These are phyloP conservation scores for Mesodorylaimus sp. DNA, from an alignment of 2,888 invertebrate species.

Conservation along the genomic window DNA sequence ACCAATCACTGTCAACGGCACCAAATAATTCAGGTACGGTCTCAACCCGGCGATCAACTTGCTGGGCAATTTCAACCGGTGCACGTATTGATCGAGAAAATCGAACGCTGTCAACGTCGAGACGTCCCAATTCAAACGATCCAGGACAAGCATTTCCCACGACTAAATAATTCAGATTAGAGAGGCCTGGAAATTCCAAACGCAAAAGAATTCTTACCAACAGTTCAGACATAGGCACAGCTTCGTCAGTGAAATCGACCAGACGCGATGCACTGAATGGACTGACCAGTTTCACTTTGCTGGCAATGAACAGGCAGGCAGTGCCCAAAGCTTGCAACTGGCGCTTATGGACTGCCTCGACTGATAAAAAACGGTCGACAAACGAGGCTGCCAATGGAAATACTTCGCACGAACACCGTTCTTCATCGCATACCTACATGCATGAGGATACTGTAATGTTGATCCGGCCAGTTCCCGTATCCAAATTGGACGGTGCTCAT, in stretches of 20 bases:
- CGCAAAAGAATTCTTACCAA: conserved; percentile 49
- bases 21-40: background rate
- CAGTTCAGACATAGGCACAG: conserved; percentile 63
- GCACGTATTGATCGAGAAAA: conserved; percentile 60
- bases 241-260: conserved; percentile 80
- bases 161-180: conserved; percentile 45
- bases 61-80: background rate
- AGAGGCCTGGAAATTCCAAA: background rate
- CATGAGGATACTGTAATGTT: too few species aligned
- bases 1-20: background rate
- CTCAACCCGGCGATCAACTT: background rate
- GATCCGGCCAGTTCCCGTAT: too few species aligned
- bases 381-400: conserved; percentile 77
- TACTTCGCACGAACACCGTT: conserved; percentile 76
- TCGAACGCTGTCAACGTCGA: conserved; percentile 78
- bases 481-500: too few species aligned
- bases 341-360: conserved; percentile 58
- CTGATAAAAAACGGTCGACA: conserved; percentile 75
- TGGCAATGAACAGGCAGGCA: conserved; percentile 72
- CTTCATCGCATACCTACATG: conserved; percentile 73
- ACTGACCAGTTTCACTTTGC: conserved; percentile 70
- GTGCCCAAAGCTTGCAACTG: conserved; percentile 79
- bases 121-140: conserved; percentile 80
- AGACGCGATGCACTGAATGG: conserved; percentile 59
- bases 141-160: conserved; percentile 76